phyloP scores from a whole-genome alignment of 2,888 invertebrate species.

The Lasioglossum vierecki region DNA sequence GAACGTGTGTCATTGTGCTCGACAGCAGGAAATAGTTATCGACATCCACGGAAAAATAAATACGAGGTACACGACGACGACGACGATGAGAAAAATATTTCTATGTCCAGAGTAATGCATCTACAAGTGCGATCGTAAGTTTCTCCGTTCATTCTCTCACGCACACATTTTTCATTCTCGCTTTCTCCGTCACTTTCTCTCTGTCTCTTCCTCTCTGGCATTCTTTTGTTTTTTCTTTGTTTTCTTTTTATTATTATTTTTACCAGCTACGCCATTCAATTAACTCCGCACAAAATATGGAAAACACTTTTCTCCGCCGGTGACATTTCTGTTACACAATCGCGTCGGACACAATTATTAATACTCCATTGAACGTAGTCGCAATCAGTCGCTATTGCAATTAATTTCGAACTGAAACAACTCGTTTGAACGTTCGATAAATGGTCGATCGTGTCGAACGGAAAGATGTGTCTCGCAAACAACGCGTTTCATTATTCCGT shows the following conservation, averaged over 20 bases:
- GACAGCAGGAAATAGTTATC: slow-evolving; percentile 31
- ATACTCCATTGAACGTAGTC: neutral
- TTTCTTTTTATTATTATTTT: neutral
- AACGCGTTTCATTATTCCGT: neutral
- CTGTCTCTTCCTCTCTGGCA: neutral
- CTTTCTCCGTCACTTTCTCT: neutral
- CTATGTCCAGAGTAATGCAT: slow-evolving; percentile 38
- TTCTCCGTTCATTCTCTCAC: neutral
- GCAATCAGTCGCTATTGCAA: slow-evolving; percentile 14
- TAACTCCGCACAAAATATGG: neutral
- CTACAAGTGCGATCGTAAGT: slow-evolving; percentile 32
- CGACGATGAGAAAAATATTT: slow-evolving; percentile 56
- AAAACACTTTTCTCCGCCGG: neutral
- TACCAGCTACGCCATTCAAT: slow-evolving; percentile 12
- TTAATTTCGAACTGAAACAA: neutral
- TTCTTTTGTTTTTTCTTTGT: neutral
- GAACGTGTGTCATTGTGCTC: slow-evolving; percentile 19
- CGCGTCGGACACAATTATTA: neutral
- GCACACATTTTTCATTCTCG: neutral
- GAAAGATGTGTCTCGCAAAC: neutral
- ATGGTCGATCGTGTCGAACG: slow-evolving; percentile 7
- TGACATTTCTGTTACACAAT: neutral
- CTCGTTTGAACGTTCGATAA: neutral
- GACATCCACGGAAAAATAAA: slow-evolving; percentile 38
- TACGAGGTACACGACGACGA: slow-evolving; percentile 24